Evolutionary conservation across 1,140 invertebrate genomes (phyloP), one percentile per base, ranked within the genome.

Genomic region (Phthorimaea operculella): DNA sequence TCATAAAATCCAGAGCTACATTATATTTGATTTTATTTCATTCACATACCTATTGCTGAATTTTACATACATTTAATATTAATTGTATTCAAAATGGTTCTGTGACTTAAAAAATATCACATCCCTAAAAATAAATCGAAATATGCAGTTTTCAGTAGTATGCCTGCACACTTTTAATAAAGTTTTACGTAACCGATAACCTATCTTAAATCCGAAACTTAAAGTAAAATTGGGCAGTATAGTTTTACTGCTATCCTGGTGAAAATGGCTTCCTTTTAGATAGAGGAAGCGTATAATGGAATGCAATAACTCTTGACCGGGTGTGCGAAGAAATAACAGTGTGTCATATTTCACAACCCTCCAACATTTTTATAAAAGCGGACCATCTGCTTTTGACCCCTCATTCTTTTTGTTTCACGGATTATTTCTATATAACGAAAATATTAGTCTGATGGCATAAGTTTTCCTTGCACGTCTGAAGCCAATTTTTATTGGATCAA

Each of bases 251-350:
- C 72, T 76, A 76, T 74, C 74, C 78, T 75, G 72, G 79, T 79
- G 78, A 77, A 84, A 83, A 84, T 80, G 74, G 81, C 81, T 84
- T 83, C 78, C 79, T 84, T 39, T 78, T 81, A 84, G 81, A 84
- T 84, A 83, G 79, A 83, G 79, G 72, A 82, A 83, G 76, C 79
- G 75, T 81, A 79, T 84, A 83, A 85, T 85, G 81, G 81, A 85
- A 85, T 85, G 81, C 81, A 83, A 85, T 85, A 85, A 85, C 79
- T 85, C 79, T 85, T 83, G 81, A 82, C 79, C 82, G 79, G 82
- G 78, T 85, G 82, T 82, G 79, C 82, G 79, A 82, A 80, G 79
- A 83, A 85, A 85, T 85, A 85, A 85, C 82, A 82, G 72, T 78
- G 79, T 83, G 79, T 85, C 79, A 83, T 85, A 83, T 85, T 85